Percentiles rank a stretch among this genome's conserved stretches.
These are phyloP conservation scores for Anoplopoma fimbria DNA, from an alignment of 2,113 vertebrate genomes.

Conservation along the genomic window DNA sequence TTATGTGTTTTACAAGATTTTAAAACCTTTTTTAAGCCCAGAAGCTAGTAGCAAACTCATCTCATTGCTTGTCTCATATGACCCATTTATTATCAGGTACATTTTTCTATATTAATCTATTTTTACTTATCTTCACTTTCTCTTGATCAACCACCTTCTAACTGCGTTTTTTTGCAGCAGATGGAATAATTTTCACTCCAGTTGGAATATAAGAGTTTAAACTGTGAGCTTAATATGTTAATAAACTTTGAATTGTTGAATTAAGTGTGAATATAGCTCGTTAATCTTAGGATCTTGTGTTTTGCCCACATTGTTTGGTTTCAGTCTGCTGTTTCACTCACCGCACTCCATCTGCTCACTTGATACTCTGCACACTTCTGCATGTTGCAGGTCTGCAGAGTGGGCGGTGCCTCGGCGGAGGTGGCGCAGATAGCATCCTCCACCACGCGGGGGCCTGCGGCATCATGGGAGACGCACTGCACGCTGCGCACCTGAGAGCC, in stretches of 20 bases:
- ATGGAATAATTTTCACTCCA: background rate
- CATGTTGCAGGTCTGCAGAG: slow-evolving; percentile 88
- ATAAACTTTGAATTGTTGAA: background rate
- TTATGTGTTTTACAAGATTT: background rate
- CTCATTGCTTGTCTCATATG: background rate
- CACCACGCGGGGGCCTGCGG: slow-evolving; percentile 80
- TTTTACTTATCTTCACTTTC: too few relatives aligned
- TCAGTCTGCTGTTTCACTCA: slow-evolving; percentile 65
- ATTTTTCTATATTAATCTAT: background rate
- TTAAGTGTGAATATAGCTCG: background rate
- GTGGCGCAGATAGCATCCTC: slow-evolving; percentile 85
- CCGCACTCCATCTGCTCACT: slow-evolving; percentile 86
- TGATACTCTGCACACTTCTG: slow-evolving; percentile 87
- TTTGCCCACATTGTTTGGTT: background rate
- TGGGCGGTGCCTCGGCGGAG: slow-evolving; percentile 84
- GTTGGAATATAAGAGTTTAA: background rate
- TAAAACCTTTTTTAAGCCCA: background rate
- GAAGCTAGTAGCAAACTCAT: background rate
- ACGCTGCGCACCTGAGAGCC: slow-evolving; percentile 91
- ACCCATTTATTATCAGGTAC: background rate
- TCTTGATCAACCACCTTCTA: too few relatives aligned
- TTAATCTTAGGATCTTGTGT: background rate
- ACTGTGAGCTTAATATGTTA: background rate
- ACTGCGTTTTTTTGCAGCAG: background rate
- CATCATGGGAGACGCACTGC: slow-evolving; percentile 87